Evolutionary conservation across 1,140 invertebrate species (phyloP).

Genomic region (Bactericera cockerelli): DNA sequence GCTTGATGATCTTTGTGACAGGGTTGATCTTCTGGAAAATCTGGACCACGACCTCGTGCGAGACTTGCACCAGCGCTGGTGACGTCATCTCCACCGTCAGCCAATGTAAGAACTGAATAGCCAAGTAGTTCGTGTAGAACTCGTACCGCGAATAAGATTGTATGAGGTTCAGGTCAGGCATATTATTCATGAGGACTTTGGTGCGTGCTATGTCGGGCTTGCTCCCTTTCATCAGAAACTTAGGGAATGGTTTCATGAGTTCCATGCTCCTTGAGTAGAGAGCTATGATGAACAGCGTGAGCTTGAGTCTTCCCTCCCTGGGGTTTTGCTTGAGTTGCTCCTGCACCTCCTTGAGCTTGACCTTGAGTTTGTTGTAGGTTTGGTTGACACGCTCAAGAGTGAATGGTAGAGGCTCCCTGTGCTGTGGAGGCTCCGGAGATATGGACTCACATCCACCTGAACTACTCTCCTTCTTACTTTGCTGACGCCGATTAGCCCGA

Average conservation of each 20-base stretch:
- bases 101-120: conserved; percentile 1
- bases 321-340: neutral
- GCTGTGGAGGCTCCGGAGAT: neutral
- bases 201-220: neutral
- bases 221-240: neutral
- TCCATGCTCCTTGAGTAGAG: neutral
- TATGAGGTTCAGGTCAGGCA: neutral
- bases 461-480: neutral
- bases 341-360: neutral
- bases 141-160: neutral
- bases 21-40: neutral
- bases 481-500: neutral
- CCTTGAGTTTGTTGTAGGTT: neutral
- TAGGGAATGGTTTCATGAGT: conserved; percentile 5
- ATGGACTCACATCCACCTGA: neutral
- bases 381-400: neutral
- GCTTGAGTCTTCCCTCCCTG: neutral
- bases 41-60: neutral
- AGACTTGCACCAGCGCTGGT: neutral
- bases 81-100: neutral
- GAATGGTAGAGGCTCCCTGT: neutral
- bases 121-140: neutral
- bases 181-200: neutral
- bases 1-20: neutral
- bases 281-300: neutral